phyloP scores from a whole-genome alignment of 1,140 invertebrate species.

The Gerris buenoi region DNA sequence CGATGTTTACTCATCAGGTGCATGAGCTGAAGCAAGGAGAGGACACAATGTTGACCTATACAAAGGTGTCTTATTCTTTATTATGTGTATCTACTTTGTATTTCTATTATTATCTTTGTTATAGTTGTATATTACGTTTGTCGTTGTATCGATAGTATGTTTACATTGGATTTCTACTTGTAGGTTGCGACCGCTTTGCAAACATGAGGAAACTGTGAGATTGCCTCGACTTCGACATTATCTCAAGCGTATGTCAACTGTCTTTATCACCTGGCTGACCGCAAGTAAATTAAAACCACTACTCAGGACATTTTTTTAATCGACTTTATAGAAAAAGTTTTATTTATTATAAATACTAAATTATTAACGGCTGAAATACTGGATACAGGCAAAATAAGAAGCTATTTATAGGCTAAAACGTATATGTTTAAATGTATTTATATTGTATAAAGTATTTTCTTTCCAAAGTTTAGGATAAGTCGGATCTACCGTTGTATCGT shows the following conservation, averaged over 20 bases:
- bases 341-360: too few species aligned
- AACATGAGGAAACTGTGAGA: constrained; percentile 19
- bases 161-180: constrained; percentile 7
- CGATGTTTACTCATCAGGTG: background rate
- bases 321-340: too few species aligned
- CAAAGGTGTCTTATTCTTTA: too few species aligned
- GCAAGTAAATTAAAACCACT: constrained; percentile 5
- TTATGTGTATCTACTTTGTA: background rate
- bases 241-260: constrained; percentile 15
- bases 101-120: background rate
- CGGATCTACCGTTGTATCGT: too few species aligned
- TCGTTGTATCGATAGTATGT: too few species aligned
- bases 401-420: too few species aligned
- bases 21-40: background rate
- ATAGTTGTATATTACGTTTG: background rate
- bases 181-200: constrained; percentile 20
- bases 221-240: constrained; percentile 14
- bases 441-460: too few species aligned
- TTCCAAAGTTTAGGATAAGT: too few species aligned
- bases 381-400: too few species aligned
- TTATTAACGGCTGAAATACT: too few species aligned
- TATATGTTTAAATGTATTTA: too few species aligned
- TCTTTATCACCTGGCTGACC: constrained; percentile 16
- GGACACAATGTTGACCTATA: background rate
- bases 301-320: too few species aligned